Evolutionary conservation across 2,113 vertebrate genomes (phyloP).

Genomic region (Sinocyclocheilus anshuiensis): DNA sequence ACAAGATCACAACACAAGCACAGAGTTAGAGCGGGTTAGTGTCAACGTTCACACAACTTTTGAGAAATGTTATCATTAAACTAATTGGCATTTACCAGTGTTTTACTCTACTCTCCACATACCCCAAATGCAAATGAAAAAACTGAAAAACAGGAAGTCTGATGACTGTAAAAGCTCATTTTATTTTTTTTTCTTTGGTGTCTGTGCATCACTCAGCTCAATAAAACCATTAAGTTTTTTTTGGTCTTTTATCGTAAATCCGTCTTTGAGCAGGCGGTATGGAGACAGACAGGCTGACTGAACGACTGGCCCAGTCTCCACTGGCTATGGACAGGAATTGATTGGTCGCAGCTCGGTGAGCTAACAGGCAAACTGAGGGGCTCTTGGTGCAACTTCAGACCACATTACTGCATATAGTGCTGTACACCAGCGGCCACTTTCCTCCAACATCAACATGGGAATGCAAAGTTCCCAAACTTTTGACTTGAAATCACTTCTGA

Average conservation of each 20-base stretch:
- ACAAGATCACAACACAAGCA: constrained; percentile 58
- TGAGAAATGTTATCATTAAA: not conserved
- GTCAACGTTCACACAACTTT: not conserved
- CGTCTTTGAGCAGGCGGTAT: constrained; percentile 52
- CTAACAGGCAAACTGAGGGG: not conserved
- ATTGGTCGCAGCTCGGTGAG: constrained; percentile 41
- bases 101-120: constrained; percentile 12
- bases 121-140: not conserved
- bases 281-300: constrained; percentile 64
- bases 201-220: constrained; percentile 45
- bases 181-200: constrained; percentile 40
- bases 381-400: constrained; percentile 10
- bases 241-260: constrained; percentile 61
- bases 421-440: not conserved
- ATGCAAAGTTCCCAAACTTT: not conserved
- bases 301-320: constrained; percentile 32
- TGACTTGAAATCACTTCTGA: not conserved
- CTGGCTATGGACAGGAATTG: constrained; percentile 45
- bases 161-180: constrained; percentile 48
- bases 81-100: not conserved
- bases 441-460: not conserved
- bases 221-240: constrained; percentile 50
- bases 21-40: constrained; percentile 23
- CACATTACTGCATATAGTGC: not conserved
- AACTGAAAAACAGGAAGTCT: constrained; percentile 24